Conservation (phyloP, 2,888 invertebrate genomes). For the Athalia circularis region DNA sequence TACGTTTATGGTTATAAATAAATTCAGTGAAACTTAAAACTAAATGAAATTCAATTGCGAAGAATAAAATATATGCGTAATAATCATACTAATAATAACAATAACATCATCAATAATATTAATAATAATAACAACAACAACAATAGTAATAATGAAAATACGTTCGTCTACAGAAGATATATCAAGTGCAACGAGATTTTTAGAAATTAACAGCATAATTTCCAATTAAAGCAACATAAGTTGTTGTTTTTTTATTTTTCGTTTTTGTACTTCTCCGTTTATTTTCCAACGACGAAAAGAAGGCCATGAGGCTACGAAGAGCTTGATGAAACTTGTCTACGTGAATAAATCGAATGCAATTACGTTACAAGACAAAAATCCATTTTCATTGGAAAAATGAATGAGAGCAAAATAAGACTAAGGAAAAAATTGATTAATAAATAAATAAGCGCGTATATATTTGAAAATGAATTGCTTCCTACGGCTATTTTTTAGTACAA, state of each 20-base stretch:
- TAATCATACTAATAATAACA: background rate
- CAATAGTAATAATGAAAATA: background rate
- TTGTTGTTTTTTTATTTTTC: no score
- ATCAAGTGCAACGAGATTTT: background rate
- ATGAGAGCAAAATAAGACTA: no score
- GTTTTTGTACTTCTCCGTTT: background rate
- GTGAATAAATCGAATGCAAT: no score
- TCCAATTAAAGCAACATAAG: background rate
- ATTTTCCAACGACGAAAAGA: background rate
- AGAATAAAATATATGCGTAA: background rate
- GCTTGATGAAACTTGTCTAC: background rate
- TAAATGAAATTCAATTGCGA: background rate
- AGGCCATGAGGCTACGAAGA: constrained; percentile 3
- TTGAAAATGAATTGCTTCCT: no score
- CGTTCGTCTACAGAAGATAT: background rate
- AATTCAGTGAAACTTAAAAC: background rate
- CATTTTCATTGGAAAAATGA: no score
- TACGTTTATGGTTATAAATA: no score
- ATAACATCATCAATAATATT: background rate
- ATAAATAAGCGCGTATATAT: no score
- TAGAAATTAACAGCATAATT: background rate
- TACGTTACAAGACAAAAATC: no score
- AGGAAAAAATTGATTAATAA: no score
- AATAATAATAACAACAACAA: constrained; percentile 37
- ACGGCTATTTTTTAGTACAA: no score